Evolutionary conservation across 2,888 invertebrate genomes (phyloP).

Genomic region (Emmelina monodactyla): DNA sequence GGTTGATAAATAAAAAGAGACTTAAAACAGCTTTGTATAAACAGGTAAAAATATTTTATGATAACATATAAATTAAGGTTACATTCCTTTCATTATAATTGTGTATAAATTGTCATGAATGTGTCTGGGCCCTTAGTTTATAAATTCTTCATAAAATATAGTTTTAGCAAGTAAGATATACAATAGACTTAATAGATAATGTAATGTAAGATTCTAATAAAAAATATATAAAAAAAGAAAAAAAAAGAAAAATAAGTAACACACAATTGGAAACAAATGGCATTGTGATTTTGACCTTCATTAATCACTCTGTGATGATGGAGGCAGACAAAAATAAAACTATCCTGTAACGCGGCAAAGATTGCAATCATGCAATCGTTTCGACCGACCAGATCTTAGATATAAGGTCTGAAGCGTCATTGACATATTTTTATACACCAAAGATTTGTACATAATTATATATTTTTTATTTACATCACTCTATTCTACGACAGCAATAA

Average conservation of each 20-base stretch:
- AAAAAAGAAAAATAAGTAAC: constrained; percentile 24
- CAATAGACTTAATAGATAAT: constrained; percentile 39
- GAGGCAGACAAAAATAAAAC: constrained; percentile 37
- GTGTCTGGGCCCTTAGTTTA: constrained; percentile 66
- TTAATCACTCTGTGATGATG: constrained; percentile 32
- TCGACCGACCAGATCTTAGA: constrained; percentile 63
- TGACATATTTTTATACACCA: constrained; percentile 56
- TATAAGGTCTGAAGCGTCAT: constrained; percentile 57
- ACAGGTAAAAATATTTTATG: constrained; percentile 45
- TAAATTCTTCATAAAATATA: constrained; percentile 62
- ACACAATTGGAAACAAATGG: constrained; percentile 33
- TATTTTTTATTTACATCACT: constrained; percentile 27
- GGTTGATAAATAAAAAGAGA: constrained; percentile 58
- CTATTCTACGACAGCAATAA: constrained; percentile 28
- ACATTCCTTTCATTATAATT: constrained; percentile 58
- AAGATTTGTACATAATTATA: constrained; percentile 56
- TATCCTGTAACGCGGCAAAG: constrained; percentile 61
- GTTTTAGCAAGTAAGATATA: constrained; percentile 35
- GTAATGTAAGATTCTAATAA: constrained; percentile 37
- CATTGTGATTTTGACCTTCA: constrained; percentile 49
- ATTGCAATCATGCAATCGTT: constrained; percentile 56
- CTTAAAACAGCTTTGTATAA: constrained; percentile 34
- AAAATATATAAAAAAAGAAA: constrained; percentile 22
- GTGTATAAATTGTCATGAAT: constrained; percentile 59
- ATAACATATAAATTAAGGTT: constrained; percentile 64